phyloP scores from a whole-genome alignment of 2,888 invertebrate genomes.

The Euspilapteryx auroguttella region DNA sequence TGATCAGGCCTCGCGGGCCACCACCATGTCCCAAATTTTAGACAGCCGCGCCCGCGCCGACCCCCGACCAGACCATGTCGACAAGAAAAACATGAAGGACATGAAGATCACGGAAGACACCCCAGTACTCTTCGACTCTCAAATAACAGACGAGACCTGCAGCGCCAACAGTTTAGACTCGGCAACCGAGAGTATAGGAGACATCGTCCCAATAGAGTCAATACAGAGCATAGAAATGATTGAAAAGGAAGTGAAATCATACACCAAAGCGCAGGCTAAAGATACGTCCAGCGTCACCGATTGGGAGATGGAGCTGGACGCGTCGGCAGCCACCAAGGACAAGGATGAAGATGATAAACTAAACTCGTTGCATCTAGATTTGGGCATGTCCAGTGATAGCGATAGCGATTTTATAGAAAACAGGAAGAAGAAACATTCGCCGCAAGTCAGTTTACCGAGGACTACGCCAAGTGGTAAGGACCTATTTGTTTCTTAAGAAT shows the following conservation, averaged over 20 bases:
- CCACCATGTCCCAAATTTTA: slow-evolving; percentile 49
- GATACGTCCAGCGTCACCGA: slow-evolving; percentile 50
- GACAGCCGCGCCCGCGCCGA: slow-evolving; percentile 26
- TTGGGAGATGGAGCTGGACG: slow-evolving; percentile 66
- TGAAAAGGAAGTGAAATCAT: slow-evolving; percentile 22
- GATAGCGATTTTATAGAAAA: slow-evolving; percentile 41
- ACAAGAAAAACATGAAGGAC: slow-evolving; percentile 16
- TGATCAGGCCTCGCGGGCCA: slow-evolving; percentile 42
- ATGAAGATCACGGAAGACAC: slow-evolving; percentile 58
- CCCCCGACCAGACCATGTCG: slow-evolving; percentile 17
- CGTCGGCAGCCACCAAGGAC: slow-evolving; percentile 43
- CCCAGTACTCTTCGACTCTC: slow-evolving; percentile 50
- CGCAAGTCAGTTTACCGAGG: slow-evolving; percentile 27
- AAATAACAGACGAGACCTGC: slow-evolving; percentile 35
- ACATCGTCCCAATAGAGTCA: slow-evolving; percentile 26
- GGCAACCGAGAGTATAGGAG: slow-evolving; percentile 32
- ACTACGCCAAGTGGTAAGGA: slow-evolving; percentile 36
- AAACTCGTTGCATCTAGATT: slow-evolving; percentile 44
- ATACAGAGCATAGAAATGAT: slow-evolving; percentile 17
- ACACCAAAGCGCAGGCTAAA: slow-evolving; percentile 28
- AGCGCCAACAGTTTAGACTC: slow-evolving; percentile 47
- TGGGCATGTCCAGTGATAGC: slow-evolving; percentile 56
- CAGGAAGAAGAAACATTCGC: slow-evolving; percentile 25
- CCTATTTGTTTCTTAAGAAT: not conserved
- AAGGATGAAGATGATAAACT: slow-evolving; percentile 46